These are phyloP conservation scores for Chunga burmeisteri DNA, from an alignment of 2,113 vertebrate genomes.

Conservation along the genomic window DNA sequence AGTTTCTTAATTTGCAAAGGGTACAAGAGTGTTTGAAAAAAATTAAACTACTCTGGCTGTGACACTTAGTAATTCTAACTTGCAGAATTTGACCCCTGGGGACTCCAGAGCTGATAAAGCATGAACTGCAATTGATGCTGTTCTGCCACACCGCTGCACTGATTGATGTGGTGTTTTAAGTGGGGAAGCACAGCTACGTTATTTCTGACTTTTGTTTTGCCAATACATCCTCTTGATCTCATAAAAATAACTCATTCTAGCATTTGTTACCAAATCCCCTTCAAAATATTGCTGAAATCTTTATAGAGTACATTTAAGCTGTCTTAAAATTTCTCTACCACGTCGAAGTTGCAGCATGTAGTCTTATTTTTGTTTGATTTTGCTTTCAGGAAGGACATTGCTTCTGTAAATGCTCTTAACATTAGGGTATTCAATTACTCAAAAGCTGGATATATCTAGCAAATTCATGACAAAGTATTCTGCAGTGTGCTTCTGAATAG, in stretches of 20 bases:
- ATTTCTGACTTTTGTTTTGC: not conserved
- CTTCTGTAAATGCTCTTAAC: not conserved
- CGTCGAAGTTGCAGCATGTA: not conserved
- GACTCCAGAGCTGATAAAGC: not conserved
- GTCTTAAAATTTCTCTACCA: not conserved
- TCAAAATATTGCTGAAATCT: not conserved
- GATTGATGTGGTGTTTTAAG: not conserved
- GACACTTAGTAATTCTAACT: not conserved
- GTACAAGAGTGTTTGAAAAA: not conserved
- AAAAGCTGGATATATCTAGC: not conserved
- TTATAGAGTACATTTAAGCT: not conserved
- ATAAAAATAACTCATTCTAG: not conserved
- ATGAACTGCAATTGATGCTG: not conserved
- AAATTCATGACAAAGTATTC: not conserved
- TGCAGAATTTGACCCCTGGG: not conserved
- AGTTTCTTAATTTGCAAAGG: not conserved
- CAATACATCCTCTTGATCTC: not conserved
- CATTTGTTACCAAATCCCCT: not conserved
- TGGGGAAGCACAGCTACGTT: not conserved
- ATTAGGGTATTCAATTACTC: not conserved
- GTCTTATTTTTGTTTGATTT: not conserved
- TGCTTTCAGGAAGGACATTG: not conserved
- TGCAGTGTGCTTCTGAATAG: not conserved
- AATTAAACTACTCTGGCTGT: not conserved
- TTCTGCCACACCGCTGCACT: not conserved